Evolutionary conservation across 2,888 invertebrate genomes (phyloP).

Genomic region (Dolichopus griseipennis): DNA sequence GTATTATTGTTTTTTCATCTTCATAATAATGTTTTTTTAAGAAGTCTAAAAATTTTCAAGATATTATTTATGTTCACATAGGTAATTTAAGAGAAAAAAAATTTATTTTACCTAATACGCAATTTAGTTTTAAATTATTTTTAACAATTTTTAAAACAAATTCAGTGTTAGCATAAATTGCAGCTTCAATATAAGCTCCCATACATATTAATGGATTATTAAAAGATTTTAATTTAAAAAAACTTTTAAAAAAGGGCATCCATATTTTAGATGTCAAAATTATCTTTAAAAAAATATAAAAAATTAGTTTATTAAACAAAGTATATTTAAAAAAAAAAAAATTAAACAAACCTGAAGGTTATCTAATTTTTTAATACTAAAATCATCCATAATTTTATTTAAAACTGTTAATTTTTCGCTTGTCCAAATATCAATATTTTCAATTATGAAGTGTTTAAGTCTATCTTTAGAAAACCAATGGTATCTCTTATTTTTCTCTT

Average conservation of each 20-base stretch:
- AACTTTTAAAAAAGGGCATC: conserved; percentile 50
- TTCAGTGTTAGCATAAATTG: conserved; percentile 56
- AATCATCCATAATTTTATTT: neutral
- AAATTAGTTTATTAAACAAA: neutral
- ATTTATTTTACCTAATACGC: conserved; percentile 15
- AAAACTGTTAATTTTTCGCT: conserved; percentile 41
- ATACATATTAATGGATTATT: conserved; percentile 58
- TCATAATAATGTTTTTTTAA: conserved; percentile 43
- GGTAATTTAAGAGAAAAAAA: neutral
- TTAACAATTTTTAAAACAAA: conserved; percentile 42
- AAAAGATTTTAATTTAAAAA: conserved; percentile 46
- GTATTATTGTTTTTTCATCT: conserved; percentile 50
- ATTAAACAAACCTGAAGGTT: conserved; percentile 28
- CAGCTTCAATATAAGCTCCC: conserved; percentile 64
- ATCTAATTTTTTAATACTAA: neutral
- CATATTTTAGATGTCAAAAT: conserved; percentile 55
- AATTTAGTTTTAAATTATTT: conserved; percentile 24
- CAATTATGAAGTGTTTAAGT: conserved; percentile 58
- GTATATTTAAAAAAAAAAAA: no score
- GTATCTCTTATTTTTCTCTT: neutral
- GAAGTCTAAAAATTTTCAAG: conserved; percentile 41
- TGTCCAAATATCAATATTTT: conserved; percentile 58
- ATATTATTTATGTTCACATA: no score
- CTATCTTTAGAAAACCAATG: conserved; percentile 51
- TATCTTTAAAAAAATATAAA: conserved; percentile 45